Base-by-base conservation (phyloP, 2,113 vertebrate species). In the Merops nubicus region DNA sequence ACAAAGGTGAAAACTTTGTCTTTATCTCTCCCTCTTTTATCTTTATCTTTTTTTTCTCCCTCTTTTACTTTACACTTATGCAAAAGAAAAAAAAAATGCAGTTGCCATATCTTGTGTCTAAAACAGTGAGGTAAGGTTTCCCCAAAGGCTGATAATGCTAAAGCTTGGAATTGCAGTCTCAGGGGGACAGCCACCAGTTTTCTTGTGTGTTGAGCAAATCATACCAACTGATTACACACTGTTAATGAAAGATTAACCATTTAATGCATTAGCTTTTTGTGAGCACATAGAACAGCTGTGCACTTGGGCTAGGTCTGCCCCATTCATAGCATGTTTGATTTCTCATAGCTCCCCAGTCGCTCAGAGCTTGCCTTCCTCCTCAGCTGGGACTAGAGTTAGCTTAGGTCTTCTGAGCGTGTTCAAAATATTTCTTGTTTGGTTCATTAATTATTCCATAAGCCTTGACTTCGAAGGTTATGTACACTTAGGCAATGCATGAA, bases 211-310 rank as follows among this genome's bases (percentile, higher is more conserved):
- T 70, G 91, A 96, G 78, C 65, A 96, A 97, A 94, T 96, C 88
- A 89, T 97, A 84, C 73, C 95, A 96, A 91, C 65, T 96, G 94
- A 97, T 97, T 97, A 89, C 88, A 95, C 77, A 92, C 45, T 93
- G 80, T 95, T 97, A 97, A 97, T 94, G 95, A 97, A 96, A 91
- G 95, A 94, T 97, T 98, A 97, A 97, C 95, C 89, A 67, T 97
- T 97, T 96, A 83, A 91, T 95, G 91, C 94, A 94, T 97, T 96
- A 91, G 85, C 76, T 87, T 95, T 96, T 97, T 93, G 77, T 84
- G 73, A 92, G 68, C 82, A 69, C 91, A 89, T 50, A 40, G 56
- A 92, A 91, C 96, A 97, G 96, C 97, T 97, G 97, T 76, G 95
- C 57, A 84, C 77, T 93, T 85, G 92, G 59, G 48, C 48, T 76